phyloP scores from a whole-genome alignment of 2,797 vertebrate genomes.

The Neosilurus hyrtlii region DNA sequence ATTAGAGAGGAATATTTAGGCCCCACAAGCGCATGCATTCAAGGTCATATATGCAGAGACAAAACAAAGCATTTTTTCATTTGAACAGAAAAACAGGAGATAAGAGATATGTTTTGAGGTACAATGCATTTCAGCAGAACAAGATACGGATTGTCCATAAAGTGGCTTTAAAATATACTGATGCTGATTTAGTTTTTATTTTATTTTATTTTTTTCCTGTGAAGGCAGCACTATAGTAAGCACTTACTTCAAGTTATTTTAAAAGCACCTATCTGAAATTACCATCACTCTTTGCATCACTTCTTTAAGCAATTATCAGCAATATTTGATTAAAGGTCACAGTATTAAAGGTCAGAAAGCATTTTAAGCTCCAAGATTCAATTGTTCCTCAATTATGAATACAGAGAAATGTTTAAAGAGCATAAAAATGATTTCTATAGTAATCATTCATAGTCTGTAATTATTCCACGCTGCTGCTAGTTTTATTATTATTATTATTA shows the following conservation, averaged over 20 bases:
- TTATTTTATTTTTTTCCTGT: not conserved
- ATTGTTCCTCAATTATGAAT: not conserved
- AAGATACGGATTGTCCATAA: not conserved
- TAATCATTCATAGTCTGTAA: not conserved
- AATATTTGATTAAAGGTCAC: not conserved
- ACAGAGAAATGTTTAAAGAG: not conserved
- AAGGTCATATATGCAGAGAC: not conserved
- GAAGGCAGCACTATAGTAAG: not conserved
- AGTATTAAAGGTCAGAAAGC: not conserved
- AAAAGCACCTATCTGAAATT: no score
- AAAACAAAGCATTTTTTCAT: not conserved
- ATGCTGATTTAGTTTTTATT: not conserved
- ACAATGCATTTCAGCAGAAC: not conserved
- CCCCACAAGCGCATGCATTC: not conserved
- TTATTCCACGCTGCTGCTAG: not conserved
- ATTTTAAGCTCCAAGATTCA: not conserved
- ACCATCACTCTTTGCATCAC: not conserved
- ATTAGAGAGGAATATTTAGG: conserved; percentile 11
- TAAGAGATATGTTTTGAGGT: not conserved
- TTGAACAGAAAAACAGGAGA: not conserved
- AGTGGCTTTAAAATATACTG: conserved; percentile 3
- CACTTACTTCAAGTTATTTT: not conserved
- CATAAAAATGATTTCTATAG: not conserved
- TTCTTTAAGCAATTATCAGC: not conserved
- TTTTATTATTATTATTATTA: no score